Conservation (phyloP, 2,113 vertebrate genomes). For the Buteo buteo region DNA sequence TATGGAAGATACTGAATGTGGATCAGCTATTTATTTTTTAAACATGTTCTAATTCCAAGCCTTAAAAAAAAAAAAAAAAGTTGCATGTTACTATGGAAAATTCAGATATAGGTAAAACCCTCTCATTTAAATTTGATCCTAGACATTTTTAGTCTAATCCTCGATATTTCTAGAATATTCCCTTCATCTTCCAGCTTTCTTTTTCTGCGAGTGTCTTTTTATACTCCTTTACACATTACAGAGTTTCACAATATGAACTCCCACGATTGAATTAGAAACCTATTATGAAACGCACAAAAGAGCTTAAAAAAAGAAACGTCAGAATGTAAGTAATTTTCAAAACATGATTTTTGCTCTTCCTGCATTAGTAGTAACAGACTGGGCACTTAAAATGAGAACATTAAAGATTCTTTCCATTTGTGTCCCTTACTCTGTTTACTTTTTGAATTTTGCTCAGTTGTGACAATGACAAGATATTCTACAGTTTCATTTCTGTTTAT, state of each 20-base stretch:
- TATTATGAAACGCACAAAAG: background rate
- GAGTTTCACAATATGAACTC: slow-evolving; percentile 4
- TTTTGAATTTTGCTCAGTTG: background rate
- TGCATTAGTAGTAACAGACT: background rate
- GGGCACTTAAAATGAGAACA: background rate
- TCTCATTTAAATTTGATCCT: background rate
- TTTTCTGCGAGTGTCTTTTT: background rate
- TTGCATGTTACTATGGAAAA: background rate
- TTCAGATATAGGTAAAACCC: background rate
- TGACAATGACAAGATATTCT: background rate
- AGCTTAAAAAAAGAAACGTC: background rate
- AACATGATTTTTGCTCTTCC: background rate
- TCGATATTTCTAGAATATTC: background rate
- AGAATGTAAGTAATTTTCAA: background rate
- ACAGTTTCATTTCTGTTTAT: background rate
- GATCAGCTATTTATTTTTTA: background rate
- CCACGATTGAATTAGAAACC: background rate
- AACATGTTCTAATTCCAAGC: background rate
- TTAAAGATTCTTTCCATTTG: background rate
- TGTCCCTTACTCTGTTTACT: background rate
- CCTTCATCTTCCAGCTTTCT: background rate
- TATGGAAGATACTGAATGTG: background rate
- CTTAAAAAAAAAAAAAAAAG: background rate
- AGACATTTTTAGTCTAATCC: background rate
- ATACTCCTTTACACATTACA: background rate